These are phyloP conservation scores for Pseudopodoces humilis DNA, from an alignment of 2,113 vertebrate species.

Conservation along the genomic window DNA sequence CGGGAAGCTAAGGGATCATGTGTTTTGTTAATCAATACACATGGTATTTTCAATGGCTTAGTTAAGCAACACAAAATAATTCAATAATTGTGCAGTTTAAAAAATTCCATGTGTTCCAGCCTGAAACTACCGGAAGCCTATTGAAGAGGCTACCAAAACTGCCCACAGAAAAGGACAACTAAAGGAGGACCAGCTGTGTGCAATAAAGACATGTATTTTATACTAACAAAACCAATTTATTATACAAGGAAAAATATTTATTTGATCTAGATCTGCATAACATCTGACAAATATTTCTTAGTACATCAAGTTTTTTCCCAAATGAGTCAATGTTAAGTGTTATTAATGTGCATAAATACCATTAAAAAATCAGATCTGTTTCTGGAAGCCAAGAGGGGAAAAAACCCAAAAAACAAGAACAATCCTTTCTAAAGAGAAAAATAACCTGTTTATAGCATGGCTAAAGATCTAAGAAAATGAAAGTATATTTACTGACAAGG, in stretches of 20 bases:
- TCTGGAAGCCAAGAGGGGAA: background rate
- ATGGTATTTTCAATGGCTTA: background rate
- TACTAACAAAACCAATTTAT: background rate
- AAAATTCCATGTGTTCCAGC: background rate
- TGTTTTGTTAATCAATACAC: background rate
- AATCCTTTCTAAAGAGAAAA: background rate
- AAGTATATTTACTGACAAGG: background rate
- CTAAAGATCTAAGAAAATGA: background rate
- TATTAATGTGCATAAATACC: background rate
- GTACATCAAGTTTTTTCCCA: constrained; percentile 23
- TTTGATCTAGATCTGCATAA: constrained; percentile 11
- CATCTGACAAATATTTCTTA: constrained; percentile 34
- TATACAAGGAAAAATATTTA: constrained; percentile 15
- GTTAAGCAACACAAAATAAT: background rate
- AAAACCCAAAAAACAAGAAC: background rate
- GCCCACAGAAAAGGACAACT: background rate
- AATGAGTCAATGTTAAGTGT: background rate
- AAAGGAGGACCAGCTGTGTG: background rate
- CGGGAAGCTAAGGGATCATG: background rate
- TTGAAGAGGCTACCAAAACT: background rate
- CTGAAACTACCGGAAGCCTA: background rate
- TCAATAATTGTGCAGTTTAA: background rate
- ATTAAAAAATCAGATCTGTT: background rate
- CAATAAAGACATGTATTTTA: background rate
- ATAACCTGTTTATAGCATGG: background rate